Conservation (phyloP, 2,113 vertebrate genomes). For the Menura novaehollandiae region DNA sequence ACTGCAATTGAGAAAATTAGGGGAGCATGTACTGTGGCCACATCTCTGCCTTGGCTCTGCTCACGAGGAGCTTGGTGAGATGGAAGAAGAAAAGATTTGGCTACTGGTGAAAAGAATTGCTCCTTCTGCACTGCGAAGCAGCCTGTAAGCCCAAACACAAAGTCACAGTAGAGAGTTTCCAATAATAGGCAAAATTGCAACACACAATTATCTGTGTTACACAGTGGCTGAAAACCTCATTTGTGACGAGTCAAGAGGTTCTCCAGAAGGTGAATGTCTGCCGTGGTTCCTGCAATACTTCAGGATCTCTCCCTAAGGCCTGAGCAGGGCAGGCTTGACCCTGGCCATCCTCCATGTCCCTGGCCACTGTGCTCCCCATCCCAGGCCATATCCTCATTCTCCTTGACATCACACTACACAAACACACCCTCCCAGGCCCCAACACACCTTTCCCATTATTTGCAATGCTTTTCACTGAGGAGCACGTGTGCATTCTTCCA, state of each 20-base stretch:
- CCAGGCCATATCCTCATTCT: neutral
- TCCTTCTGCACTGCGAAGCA: neutral
- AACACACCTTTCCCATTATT: neutral
- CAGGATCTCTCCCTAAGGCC: neutral
- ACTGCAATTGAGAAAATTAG: neutral
- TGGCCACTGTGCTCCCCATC: neutral
- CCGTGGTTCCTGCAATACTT: neutral
- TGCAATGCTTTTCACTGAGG: neutral
- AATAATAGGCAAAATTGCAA: neutral
- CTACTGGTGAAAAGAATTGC: neutral
- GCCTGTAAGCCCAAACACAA: neutral
- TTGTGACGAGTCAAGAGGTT: neutral
- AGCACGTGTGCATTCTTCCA: neutral
- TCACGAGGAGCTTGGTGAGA: neutral
- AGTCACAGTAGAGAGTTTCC: neutral
- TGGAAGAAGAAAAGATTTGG: neutral
- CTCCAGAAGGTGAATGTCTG: neutral
- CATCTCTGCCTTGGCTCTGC: neutral
- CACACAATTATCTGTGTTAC: neutral
- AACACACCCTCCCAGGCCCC: neutral
- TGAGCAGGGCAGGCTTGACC: neutral
- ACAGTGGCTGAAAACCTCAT: neutral
- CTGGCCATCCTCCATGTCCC: rapidly evolving
- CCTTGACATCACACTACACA: neutral
- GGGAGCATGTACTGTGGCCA: neutral